Conservation (phyloP, 2,113 vertebrate genomes). For the Epinephelus lanceolatus region DNA sequence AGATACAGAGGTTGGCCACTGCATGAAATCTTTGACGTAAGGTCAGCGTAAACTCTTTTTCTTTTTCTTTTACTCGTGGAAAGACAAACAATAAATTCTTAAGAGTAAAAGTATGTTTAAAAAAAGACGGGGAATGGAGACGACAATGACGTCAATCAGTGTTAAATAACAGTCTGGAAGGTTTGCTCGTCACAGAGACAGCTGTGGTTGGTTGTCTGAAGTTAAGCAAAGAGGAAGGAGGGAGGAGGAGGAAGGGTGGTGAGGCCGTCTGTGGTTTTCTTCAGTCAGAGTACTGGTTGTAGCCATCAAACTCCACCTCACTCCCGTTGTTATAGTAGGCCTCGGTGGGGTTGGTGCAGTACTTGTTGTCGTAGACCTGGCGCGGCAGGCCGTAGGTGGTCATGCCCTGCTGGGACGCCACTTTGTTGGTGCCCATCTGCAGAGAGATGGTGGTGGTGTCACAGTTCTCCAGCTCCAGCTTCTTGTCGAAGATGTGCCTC, state of each 20-base stretch:
- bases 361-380: conserved; percentile 95
- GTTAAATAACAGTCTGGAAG: conserved; percentile 65
- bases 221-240: conserved; percentile 41
- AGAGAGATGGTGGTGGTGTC: conserved; percentile 91
- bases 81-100: conserved; percentile 50
- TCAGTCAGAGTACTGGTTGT: conserved; percentile 91
- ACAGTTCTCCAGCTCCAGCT: conserved; percentile 92
- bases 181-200: conserved; percentile 51
- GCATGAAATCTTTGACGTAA: conserved; percentile 23
- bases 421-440: conserved; percentile 97
- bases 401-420: conserved; percentile 94
- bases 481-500: conserved; percentile 94
- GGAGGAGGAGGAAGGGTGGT: neutral
- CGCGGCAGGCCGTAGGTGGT: conserved; percentile 94
- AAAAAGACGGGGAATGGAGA: conserved; percentile 28
- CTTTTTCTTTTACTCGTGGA: conserved; percentile 48
- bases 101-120: conserved; percentile 44
- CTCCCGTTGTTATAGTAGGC: conserved; percentile 80
- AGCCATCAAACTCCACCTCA: conserved; percentile 85
- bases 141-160: conserved; percentile 31
- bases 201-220: conserved; percentile 49
- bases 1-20: conserved; percentile 46
- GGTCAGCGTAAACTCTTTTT: conserved; percentile 51
- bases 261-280: conserved; percentile 45
- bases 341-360: conserved; percentile 84